phyloP scores from a whole-genome alignment of 2,113 vertebrate species.

The Eudyptes chrysolophus region DNA sequence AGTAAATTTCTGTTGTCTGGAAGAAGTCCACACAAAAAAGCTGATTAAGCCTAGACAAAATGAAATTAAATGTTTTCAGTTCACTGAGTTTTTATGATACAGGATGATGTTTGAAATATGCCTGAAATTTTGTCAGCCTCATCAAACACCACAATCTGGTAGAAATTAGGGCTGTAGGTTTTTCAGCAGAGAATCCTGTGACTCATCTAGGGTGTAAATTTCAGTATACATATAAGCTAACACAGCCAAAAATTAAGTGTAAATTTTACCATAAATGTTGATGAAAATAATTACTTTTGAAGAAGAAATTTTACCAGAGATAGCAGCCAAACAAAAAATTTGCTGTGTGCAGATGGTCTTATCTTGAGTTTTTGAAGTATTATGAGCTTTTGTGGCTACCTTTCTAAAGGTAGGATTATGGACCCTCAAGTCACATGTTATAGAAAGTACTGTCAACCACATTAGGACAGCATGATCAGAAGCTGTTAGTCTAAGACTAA shows the following conservation, averaged over 20 bases:
- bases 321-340: background rate
- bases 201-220: background rate
- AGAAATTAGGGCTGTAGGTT: background rate
- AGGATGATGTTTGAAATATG: background rate
- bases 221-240: background rate
- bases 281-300: background rate
- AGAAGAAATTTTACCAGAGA: background rate
- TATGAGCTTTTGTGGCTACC: background rate
- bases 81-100: background rate
- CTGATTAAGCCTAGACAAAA: background rate
- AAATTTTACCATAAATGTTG: background rate
- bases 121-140: background rate
- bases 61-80: background rate
- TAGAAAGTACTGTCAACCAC: background rate
- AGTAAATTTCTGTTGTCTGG: background rate
- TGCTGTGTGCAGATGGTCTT: fast-evolving
- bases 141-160: background rate
- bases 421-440: background rate
- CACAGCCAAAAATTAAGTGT: background rate
- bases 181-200: background rate
- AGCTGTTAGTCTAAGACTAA: background rate
- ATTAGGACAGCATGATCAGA: background rate
- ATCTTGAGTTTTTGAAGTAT: background rate
- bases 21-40: background rate
- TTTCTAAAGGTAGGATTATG: background rate